A percentile compares a stretch with the other conserved stretches of the same genome.
Evolutionary conservation across 2,888 invertebrate genomes (phyloP).

Genomic region (Xestia c-nigrum): DNA sequence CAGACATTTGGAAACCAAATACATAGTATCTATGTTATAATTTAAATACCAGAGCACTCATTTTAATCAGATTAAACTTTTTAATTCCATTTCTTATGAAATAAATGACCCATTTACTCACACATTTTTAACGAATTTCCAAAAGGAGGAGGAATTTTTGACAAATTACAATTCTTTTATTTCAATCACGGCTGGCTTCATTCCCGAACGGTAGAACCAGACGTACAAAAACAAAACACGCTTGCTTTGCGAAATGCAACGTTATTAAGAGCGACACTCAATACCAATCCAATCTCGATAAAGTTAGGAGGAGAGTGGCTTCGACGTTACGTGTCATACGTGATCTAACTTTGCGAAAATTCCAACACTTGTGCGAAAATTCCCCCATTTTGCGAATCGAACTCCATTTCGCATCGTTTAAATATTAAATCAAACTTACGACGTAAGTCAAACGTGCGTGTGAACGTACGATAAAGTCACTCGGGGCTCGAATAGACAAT

Average conservation of each 20-base stretch:
- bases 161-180: background rate
- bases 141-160: no score
- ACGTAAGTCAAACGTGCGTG: constrained; percentile 57
- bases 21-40: background rate
- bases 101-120: background rate
- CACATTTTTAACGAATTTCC: background rate
- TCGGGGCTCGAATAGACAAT: constrained; percentile 54
- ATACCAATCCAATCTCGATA: constrained; percentile 69
- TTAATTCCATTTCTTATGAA: background rate
- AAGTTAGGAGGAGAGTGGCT: constrained; percentile 65
- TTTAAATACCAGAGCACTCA: background rate
- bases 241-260: constrained; percentile 60
- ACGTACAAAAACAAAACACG: constrained; percentile 57
- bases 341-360: constrained; percentile 65
- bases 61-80: no score
- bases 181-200: background rate
- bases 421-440: constrained; percentile 66
- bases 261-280: constrained; percentile 67
- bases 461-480: constrained; percentile 53
- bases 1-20: background rate
- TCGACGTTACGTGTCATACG: constrained; percentile 68
- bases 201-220: constrained; percentile 15
- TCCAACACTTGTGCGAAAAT: constrained; percentile 48
- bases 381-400: constrained; percentile 46
- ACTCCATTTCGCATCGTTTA: constrained; percentile 56